These are phyloP conservation scores for Nomada flava DNA, from an alignment of 2,888 invertebrate species.

Conservation along the genomic window DNA sequence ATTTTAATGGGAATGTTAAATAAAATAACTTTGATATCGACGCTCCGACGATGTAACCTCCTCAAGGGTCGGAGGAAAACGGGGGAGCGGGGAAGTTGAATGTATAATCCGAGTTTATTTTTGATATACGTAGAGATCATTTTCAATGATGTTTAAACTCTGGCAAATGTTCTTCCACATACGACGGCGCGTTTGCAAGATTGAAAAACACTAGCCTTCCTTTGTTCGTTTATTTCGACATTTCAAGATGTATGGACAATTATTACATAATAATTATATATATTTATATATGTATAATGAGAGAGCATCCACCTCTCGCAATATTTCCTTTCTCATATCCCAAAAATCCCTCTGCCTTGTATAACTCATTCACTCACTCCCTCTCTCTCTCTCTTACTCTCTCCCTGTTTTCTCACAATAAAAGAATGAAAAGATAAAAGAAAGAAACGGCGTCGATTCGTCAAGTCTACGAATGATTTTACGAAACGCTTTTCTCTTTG, in stretches of 20 bases:
- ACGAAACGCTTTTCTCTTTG: slow-evolving; percentile 53
- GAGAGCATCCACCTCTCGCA: slow-evolving; percentile 79
- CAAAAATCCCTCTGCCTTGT: slow-evolving; percentile 19
- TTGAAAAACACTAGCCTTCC: slow-evolving; percentile 55
- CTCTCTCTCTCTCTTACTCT: slow-evolving; percentile 31
- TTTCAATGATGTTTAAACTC: too few relatives aligned
- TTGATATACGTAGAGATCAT: too few relatives aligned
- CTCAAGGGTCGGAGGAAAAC: too few relatives aligned
- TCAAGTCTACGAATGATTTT: slow-evolving; percentile 59
- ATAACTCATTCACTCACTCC: slow-evolving; percentile 14
- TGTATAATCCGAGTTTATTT: too few relatives aligned
- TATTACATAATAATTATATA: slow-evolving; percentile 84
- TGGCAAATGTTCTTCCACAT: too few relatives aligned
- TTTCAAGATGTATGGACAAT: slow-evolving; percentile 84
- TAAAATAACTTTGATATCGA: too few relatives aligned
- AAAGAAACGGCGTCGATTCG: slow-evolving; percentile 58
- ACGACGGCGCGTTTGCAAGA: too few relatives aligned
- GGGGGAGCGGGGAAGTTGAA: too few relatives aligned
- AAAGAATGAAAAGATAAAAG: slow-evolving; percentile 59
- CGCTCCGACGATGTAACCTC: too few relatives aligned
- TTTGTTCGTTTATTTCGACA: slow-evolving; percentile 83
- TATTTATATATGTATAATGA: slow-evolving; percentile 73
- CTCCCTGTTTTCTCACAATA: slow-evolving; percentile 38
- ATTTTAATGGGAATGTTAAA: too few relatives aligned
- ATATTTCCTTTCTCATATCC: slow-evolving; percentile 54